phyloP scores from a whole-genome alignment of 1,140 invertebrate genomes.

The Physella acuta region DNA sequence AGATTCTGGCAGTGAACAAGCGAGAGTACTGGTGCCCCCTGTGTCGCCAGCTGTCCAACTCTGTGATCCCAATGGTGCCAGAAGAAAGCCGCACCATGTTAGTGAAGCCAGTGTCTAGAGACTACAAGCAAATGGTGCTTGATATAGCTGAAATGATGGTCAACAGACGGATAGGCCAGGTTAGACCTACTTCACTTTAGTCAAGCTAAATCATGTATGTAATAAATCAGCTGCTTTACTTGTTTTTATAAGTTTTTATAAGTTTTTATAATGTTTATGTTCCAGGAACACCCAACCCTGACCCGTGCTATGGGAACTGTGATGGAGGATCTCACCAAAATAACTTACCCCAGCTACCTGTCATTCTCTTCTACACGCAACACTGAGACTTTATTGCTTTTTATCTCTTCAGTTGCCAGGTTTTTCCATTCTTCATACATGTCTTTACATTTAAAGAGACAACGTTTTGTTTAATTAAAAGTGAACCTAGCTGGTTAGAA shows the following conservation, averaged over 20 bases:
- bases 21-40: constrained; percentile 92
- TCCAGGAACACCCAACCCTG: constrained; percentile 40
- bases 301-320: constrained; percentile 66
- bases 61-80: constrained; percentile 84
- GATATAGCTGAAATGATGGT: constrained; percentile 52
- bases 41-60: constrained; percentile 90
- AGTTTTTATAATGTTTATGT: no score
- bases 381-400: constrained; percentile 76
- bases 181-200: constrained; percentile 29
- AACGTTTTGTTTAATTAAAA: no score
- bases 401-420: constrained; percentile 84
- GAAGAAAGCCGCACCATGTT: constrained; percentile 59
- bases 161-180: constrained; percentile 38
- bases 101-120: constrained; percentile 37
- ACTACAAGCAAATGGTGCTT: constrained; percentile 41
- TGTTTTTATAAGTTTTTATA: no score
- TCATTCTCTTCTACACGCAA: constrained; percentile 46
- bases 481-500: no score
- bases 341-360: constrained; percentile 69
- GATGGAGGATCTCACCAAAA: constrained; percentile 91
- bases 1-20: constrained; percentile 60
- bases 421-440: no score
- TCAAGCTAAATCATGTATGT: neutral
- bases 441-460: no score
- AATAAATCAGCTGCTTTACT: no score